Conservation (phyloP, 2,888 invertebrate genomes). For the Oscheius sp. region DNA sequence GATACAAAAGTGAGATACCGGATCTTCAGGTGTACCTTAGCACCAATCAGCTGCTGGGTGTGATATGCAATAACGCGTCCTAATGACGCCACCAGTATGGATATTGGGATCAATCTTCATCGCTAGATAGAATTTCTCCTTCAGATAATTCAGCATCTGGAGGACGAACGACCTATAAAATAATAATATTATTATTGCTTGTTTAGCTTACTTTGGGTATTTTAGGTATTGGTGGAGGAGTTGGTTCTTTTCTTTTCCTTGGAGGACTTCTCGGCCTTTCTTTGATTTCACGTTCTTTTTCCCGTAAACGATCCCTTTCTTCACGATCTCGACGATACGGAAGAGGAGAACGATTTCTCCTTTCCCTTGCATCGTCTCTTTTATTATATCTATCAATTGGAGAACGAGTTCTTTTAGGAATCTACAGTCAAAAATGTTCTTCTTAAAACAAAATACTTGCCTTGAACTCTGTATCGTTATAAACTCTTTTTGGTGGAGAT, state of each 20-base stretch:
- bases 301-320: not conserved
- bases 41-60: not conserved
- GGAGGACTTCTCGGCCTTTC: slow-evolving; percentile 1
- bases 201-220: not conserved
- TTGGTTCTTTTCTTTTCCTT: slow-evolving; percentile 21
- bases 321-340: slow-evolving; percentile 1
- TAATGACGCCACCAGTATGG: slow-evolving; percentile 15
- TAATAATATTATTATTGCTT: not conserved
- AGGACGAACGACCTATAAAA: slow-evolving; percentile 40
- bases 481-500: slow-evolving; percentile 2
- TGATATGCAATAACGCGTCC: not conserved
- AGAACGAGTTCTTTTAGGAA: slow-evolving; percentile 2
- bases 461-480: slow-evolving; percentile 16
- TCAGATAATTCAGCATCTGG: slow-evolving; percentile 66
- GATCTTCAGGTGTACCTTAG: slow-evolving; percentile 1
- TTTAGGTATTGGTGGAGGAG: slow-evolving; percentile 20
- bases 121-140: slow-evolving; percentile 67
- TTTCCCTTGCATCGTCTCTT: slow-evolving; percentile 13
- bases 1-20: slow-evolving; percentile 4
- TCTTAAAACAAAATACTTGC: no score
- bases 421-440: slow-evolving; percentile 2
- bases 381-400: not conserved
- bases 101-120: slow-evolving; percentile 48
- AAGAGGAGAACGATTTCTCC: not conserved
- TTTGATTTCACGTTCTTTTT: slow-evolving; percentile 3